A percentile compares a stretch with the other conserved stretches of the same genome.
These are phyloP conservation scores for Phyllopteryx taeniolatus DNA, from an alignment of 2,113 vertebrate genomes.

Conservation along the genomic window DNA sequence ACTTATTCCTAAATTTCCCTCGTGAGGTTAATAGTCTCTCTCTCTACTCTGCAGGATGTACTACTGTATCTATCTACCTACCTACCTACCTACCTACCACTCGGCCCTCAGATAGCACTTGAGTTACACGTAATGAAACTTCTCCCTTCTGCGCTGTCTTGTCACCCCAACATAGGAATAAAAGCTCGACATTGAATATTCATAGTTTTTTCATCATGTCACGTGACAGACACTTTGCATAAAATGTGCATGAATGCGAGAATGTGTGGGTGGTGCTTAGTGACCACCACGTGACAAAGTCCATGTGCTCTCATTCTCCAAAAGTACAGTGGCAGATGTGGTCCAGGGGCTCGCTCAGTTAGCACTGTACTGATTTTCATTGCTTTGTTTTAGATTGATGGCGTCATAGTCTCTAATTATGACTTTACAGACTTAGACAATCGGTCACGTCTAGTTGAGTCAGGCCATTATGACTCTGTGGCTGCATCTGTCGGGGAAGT, in stretches of 20 bases:
- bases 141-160: background rate
- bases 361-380: background rate
- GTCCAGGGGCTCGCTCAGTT: background rate
- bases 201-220: slow-evolving; percentile 41
- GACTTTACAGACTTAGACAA: background rate
- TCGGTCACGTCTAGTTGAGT: background rate
- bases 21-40: too few species aligned
- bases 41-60: too few species aligned
- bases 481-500: slow-evolving; percentile 58
- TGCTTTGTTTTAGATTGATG: background rate
- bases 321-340: background rate
- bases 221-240: slow-evolving; percentile 1
- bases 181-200: slow-evolving; percentile 64
- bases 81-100: too few species aligned
- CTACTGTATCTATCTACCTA: too few species aligned
- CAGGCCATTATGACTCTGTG: slow-evolving; percentile 44
- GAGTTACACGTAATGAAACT: too few species aligned
- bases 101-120: too few species aligned
- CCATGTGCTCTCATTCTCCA: background rate
- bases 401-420: background rate
- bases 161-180: slow-evolving; percentile 33
- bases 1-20: too few species aligned
- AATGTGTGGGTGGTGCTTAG: background rate
- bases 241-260: background rate
- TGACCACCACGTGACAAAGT: background rate